A percentile compares a stretch with the other conserved stretches of the same genome.
Conservation (phyloP, 2,113 vertebrate species). For the Epinephelus cyanopodus region DNA sequence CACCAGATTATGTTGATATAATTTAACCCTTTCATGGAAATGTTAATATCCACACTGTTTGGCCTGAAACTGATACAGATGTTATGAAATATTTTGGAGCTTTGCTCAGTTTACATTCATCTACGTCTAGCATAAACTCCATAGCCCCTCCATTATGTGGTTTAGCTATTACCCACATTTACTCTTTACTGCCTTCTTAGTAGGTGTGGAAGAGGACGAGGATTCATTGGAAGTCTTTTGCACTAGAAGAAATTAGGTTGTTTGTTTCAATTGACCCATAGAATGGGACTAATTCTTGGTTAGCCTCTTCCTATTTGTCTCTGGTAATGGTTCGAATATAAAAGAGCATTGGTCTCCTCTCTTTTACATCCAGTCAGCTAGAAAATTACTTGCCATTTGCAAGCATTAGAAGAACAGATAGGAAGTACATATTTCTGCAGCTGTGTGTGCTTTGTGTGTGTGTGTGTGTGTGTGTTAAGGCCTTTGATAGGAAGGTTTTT, state of each 20-base stretch:
- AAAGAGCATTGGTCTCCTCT: not conserved
- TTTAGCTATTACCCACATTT: not conserved
- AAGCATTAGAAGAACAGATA: not conserved
- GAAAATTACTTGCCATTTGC: constrained; percentile 9
- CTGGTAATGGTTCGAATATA: constrained; percentile 2
- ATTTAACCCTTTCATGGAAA: constrained; percentile 36
- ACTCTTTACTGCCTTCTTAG: not conserved
- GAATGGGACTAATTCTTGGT: constrained; percentile 1
- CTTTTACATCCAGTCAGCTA: constrained; percentile 2
- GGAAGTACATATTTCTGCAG: not conserved
- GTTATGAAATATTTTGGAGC: constrained; percentile 1
- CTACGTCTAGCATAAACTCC: not conserved
- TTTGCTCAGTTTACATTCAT: constrained; percentile 10
- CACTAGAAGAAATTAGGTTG: constrained; percentile 1
- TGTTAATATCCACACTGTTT: not conserved
- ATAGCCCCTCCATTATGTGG: not conserved
- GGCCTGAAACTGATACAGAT: constrained; percentile 21
- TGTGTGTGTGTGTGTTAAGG: not conserved
- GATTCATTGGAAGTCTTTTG: constrained; percentile 17
- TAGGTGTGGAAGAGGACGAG: not conserved
- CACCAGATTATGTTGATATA: constrained; percentile 27
- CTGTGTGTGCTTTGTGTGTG: not conserved
- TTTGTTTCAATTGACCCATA: constrained; percentile 32
- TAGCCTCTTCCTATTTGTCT: not conserved
- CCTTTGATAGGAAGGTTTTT: constrained; percentile 21